These are phyloP conservation scores for Drosophila parabipectinata DNA, from an alignment of 1,140 invertebrate genomes.

Conservation along the genomic window DNA sequence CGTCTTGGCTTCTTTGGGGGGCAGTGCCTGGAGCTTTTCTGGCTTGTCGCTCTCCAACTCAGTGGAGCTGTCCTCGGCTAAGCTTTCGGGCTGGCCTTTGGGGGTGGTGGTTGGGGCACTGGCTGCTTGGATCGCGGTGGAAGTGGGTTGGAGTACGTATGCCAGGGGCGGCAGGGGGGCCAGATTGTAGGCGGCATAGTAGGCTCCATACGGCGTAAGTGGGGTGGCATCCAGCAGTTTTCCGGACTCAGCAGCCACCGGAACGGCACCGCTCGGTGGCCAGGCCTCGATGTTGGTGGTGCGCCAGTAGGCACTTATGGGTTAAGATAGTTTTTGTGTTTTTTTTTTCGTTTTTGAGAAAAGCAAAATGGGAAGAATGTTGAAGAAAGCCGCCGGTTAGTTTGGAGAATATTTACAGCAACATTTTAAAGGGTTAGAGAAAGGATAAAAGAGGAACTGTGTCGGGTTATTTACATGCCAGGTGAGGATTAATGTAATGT, in stretches of 20 bases:
- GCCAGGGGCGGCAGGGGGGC: slow-evolving; percentile 37
- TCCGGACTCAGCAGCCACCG: slow-evolving; percentile 1
- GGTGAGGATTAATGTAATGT: slow-evolving; percentile 19
- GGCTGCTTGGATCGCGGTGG: slow-evolving; percentile 5
- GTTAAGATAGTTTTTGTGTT: background rate
- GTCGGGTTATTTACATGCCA: slow-evolving; percentile 33
- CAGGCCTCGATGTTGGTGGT: slow-evolving; percentile 68
- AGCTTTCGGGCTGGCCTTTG: slow-evolving; percentile 33
- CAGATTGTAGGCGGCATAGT: slow-evolving; percentile 52
- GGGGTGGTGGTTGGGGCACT: slow-evolving; percentile 31
- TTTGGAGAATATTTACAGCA: slow-evolving; percentile 66
- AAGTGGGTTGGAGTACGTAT: slow-evolving; percentile 57
- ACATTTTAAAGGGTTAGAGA: slow-evolving; percentile 14
- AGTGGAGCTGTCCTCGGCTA: slow-evolving; percentile 29
- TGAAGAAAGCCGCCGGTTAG: slow-evolving; percentile 57
- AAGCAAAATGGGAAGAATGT: slow-evolving; percentile 27
- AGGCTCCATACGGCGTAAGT: slow-evolving; percentile 35
- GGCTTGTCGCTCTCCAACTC: slow-evolving; percentile 42
- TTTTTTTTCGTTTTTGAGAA: background rate
- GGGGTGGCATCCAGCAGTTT: slow-evolving; percentile 22
- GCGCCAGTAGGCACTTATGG: slow-evolving; percentile 61
- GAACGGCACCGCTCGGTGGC: slow-evolving; percentile 44
- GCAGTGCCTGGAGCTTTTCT: slow-evolving; percentile 56
- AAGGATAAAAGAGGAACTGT: slow-evolving; percentile 3
- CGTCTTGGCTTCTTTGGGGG: slow-evolving; percentile 28